Conservation (phyloP, 92 coral and sea anemone genomes). For the Nematostella vectensis region DNA sequence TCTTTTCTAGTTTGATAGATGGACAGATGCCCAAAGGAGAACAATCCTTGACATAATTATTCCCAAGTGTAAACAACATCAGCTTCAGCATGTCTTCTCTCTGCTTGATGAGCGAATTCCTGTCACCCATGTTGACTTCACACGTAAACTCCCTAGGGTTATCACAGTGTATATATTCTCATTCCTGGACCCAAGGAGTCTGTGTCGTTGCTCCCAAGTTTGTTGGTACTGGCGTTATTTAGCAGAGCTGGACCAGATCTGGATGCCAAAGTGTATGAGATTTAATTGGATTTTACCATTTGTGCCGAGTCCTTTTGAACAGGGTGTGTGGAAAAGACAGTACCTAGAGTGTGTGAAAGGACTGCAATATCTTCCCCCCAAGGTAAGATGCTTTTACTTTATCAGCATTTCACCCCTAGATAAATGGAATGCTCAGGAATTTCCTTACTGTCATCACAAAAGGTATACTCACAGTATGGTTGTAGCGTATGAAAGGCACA, state of each 20-base stretch:
- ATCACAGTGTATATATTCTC: slow-evolving; percentile 73
- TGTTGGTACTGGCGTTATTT: slow-evolving; percentile 97
- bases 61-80: slow-evolving; percentile 72
- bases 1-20: slow-evolving; percentile 69
- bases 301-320: slow-evolving; percentile 93
- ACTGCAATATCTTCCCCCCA: slow-evolving; percentile 63
- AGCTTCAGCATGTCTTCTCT: slow-evolving; percentile 78
- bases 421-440: too few relatives aligned
- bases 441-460: too few relatives aligned
- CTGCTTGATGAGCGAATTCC: slow-evolving; percentile 72
- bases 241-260: slow-evolving; percentile 80
- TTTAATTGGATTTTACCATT: slow-evolving; percentile 90
- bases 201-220: slow-evolving; percentile 87
- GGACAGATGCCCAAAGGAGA: slow-evolving; percentile 83
- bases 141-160: slow-evolving; percentile 73
- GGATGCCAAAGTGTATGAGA: slow-evolving; percentile 95
- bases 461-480: too few relatives aligned
- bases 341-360: slow-evolving; percentile 82
- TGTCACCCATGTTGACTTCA: slow-evolving; percentile 90
- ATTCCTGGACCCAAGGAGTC: slow-evolving; percentile 89
- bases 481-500: too few relatives aligned
- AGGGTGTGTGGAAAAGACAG: slow-evolving; percentile 95
- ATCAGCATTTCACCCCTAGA: too few relatives aligned
- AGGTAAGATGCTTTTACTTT: slow-evolving; percentile 26
- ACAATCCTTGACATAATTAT: slow-evolving; percentile 74